These are phyloP conservation scores for Pempheris klunzingeri DNA, from an alignment of 2,797 vertebrate genomes.

Conservation along the genomic window DNA sequence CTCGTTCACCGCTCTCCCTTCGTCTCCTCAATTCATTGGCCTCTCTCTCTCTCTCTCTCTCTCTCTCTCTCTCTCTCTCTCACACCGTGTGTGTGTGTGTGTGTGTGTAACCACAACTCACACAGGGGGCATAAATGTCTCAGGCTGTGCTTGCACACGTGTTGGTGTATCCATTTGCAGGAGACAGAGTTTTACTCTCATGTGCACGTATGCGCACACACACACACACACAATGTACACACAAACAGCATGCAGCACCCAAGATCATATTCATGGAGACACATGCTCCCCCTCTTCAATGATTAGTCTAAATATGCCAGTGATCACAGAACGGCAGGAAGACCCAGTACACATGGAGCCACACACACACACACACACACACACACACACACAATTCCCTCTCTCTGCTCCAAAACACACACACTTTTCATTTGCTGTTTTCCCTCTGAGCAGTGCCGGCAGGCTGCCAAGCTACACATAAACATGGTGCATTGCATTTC, in stretches of 20 bases:
- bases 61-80: conserved; percentile 18
- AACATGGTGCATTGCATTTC: conserved; percentile 75
- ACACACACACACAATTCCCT: conserved; percentile 32
- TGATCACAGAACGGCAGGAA: conserved; percentile 75
- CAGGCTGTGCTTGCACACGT: conserved; percentile 69
- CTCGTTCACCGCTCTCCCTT: conserved; percentile 45
- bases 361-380: conserved; percentile 26
- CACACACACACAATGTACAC: conserved; percentile 25
- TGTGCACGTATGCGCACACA: conserved; percentile 13
- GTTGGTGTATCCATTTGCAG: conserved; percentile 65
- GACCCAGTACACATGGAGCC: conserved; percentile 46
- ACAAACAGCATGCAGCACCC: conserved; percentile 60
- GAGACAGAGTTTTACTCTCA: conserved; percentile 47
- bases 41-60: no score
- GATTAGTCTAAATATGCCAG: conserved; percentile 79
- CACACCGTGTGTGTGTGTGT: conserved; percentile 2
- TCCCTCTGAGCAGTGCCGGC: conserved; percentile 63
- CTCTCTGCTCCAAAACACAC: conserved; percentile 47
- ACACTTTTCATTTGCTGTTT: conserved; percentile 60
- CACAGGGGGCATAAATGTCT: conserved; percentile 72
- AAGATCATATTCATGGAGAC: conserved; percentile 74
- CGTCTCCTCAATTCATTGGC: conserved; percentile 38
- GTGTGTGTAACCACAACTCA: conserved; percentile 54
- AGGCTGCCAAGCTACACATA: conserved; percentile 76
- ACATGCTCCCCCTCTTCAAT: conserved; percentile 73